A percentile compares a stretch with the other conserved stretches of the same genome.
These are phyloP conservation scores for Cydia fagiglandana DNA, from an alignment of 1,140 invertebrate species.

Conservation along the genomic window DNA sequence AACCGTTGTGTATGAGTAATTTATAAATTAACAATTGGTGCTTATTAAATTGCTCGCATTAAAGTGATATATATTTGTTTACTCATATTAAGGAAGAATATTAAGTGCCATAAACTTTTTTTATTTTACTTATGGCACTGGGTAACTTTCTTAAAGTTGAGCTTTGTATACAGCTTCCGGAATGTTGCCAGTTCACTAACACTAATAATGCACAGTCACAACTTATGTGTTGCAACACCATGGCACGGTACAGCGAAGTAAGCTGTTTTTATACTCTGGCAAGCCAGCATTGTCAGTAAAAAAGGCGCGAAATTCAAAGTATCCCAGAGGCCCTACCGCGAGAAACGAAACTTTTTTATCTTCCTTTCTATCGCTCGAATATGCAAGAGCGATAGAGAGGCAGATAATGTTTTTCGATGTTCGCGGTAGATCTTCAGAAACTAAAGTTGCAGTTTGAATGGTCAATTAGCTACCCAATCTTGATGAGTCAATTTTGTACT, in stretches of 20 bases:
- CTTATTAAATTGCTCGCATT: slow-evolving; percentile 32
- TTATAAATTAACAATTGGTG: slow-evolving; percentile 30
- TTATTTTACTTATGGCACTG: slow-evolving; percentile 54
- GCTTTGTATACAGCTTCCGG: slow-evolving; percentile 78
- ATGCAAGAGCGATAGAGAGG: neutral
- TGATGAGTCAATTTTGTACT: no score
- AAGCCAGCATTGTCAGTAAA: neutral
- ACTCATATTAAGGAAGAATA: slow-evolving; percentile 64
- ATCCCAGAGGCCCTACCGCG: no score
- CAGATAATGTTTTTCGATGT: no score
- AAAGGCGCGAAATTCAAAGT: no score
- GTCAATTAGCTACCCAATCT: no score
- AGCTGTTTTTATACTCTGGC: neutral
- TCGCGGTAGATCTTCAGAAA: no score
- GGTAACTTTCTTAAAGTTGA: slow-evolving; percentile 52
- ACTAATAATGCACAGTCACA: slow-evolving; percentile 56
- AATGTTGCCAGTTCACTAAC: slow-evolving; percentile 70
- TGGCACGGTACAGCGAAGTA: neutral
- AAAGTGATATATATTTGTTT: slow-evolving; percentile 41
- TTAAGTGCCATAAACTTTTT: slow-evolving; percentile 56
- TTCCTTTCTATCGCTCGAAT: neutral
- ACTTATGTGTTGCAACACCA: slow-evolving; percentile 2
- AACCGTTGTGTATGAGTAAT: slow-evolving; percentile 34
- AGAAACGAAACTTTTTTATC: neutral
- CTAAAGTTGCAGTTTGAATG: no score